Base-by-base conservation (phyloP, 2,113 vertebrate genomes). In the Tautogolabrus adspersus region DNA sequence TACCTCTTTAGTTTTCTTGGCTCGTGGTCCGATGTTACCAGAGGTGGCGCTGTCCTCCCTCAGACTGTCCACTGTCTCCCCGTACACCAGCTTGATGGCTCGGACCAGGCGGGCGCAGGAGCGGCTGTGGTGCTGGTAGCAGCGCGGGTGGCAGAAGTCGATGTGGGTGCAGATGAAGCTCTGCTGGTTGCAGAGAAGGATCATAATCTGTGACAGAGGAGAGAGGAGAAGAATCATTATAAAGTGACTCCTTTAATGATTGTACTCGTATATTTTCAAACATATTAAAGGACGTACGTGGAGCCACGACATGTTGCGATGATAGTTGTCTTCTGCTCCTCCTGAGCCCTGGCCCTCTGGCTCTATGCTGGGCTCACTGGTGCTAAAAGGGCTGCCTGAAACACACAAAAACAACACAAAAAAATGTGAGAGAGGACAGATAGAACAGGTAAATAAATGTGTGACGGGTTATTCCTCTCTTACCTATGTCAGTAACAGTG, bases 401-500 rank as follows among this genome's bases (percentile, higher is more conserved):
- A 66, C 19, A 46, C 26, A 19, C 8, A 44, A 40, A 7, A 40
- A 7, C 38, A 40, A 38, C 37, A 26, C 26, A 26, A 26, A 4
- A 26, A 4, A 26, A 26, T 26, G 26, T 4, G 26, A 26, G 2
- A 26, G 26, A 26, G 26, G 4, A 26, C 26, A 26, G 4, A 26
- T 4, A n/a, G 10, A 40, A 4, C 1, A 40, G 38, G 26, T 26
- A 26, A 26, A 4, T 2, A 26, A 26, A 26, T 2, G 26, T 26
- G 26, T 26, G 26, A 26, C 4, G 26, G 26, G 26, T 26, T 2
- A 26, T 26, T 4, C 26, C 12, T 10, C 44, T 30, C 56, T 81
- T 59, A 97, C 98, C 98, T 87, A 99, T 98, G 92, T 99, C 98
- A 78, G 98, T 98, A 82, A 99, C 97, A 55, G 98, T 99, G 95